phyloP scores from a whole-genome alignment of 2,888 invertebrate genomes.

The Agriopis aurantiaria region DNA sequence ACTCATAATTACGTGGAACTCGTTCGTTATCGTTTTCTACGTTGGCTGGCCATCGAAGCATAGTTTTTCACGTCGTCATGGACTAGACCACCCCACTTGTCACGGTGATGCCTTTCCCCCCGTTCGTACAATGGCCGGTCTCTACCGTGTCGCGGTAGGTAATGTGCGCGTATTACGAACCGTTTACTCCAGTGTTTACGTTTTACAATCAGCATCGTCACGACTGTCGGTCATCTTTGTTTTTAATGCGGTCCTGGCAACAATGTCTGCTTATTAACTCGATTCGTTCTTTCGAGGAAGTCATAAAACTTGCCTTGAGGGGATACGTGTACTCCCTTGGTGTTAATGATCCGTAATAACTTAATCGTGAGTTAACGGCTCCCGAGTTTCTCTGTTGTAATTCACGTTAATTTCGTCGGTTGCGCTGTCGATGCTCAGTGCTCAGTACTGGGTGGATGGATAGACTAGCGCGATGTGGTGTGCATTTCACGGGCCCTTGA shows the following conservation, averaged over 20 bases:
- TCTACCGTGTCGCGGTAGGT: slow-evolving; percentile 24
- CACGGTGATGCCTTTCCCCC: slow-evolving; percentile 71
- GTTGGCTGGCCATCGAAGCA: slow-evolving; percentile 72
- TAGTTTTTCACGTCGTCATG: slow-evolving; percentile 75
- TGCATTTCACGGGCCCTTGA: slow-evolving; percentile 79
- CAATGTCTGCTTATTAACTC: slow-evolving; percentile 34
- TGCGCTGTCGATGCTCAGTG: slow-evolving; percentile 39
- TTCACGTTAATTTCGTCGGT: slow-evolving; percentile 44
- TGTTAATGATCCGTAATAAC: slow-evolving; percentile 43
- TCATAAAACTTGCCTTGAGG: slow-evolving; percentile 35
- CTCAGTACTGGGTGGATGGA: slow-evolving; percentile 38
- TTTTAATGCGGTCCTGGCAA: slow-evolving; percentile 40
- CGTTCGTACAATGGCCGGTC: slow-evolving; percentile 40
- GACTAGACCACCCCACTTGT: slow-evolving; percentile 83
- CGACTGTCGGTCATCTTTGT: slow-evolving; percentile 44
- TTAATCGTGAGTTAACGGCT: slow-evolving; percentile 49
- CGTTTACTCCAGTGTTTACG: slow-evolving; percentile 50
- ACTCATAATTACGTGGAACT: slow-evolving; percentile 60
- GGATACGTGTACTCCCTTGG: slow-evolving; percentile 27
- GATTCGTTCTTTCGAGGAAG: slow-evolving; percentile 42
- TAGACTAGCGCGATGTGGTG: slow-evolving; percentile 41
- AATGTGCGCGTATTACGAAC: slow-evolving; percentile 51
- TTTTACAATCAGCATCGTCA: slow-evolving; percentile 46
- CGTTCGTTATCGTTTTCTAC: slow-evolving; percentile 71
- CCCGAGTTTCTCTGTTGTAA: slow-evolving; percentile 38